Percentiles rank a stretch among this genome's conserved stretches.
Evolutionary conservation across 37 sponge, comb jelly and placozoan genomes (phyloP).

Genomic region (Hexactinellida sp.): DNA sequence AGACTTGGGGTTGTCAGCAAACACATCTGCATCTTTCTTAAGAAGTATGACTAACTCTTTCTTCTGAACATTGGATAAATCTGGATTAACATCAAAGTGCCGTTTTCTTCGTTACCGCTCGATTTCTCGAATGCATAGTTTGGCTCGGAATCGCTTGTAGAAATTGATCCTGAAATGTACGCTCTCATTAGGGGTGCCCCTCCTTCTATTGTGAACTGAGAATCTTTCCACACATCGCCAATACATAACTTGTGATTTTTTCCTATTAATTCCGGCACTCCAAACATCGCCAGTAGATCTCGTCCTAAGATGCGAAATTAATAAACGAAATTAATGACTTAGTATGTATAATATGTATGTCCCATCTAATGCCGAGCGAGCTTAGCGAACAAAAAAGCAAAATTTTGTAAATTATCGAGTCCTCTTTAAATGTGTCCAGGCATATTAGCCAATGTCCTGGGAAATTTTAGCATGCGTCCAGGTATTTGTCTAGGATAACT

Average conservation of each 20-base stretch:
- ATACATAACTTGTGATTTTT: background rate
- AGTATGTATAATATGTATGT: too few relatives aligned
- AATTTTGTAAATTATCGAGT: too few relatives aligned
- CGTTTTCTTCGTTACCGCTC: background rate
- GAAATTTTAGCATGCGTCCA: too few relatives aligned
- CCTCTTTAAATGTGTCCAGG: too few relatives aligned
- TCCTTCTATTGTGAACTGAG: background rate
- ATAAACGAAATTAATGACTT: too few relatives aligned
- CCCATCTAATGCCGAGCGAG: too few relatives aligned
- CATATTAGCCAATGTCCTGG: too few relatives aligned
- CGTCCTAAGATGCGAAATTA: constrained; percentile 3
- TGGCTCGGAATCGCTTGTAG: background rate
- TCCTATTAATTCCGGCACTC: background rate
- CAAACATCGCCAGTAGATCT: background rate
- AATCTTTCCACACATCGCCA: background rate
- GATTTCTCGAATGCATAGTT: background rate
- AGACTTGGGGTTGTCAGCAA: background rate
- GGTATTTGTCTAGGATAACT: too few relatives aligned
- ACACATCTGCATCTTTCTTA: background rate
- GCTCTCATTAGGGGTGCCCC: background rate
- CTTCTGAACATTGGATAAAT: background rate
- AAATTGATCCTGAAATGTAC: background rate
- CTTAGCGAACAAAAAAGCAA: too few relatives aligned
- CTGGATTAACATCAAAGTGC: background rate
- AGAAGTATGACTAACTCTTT: background rate